phyloP scores from a whole-genome alignment of 1,140 invertebrate species.

The Apis florea region DNA sequence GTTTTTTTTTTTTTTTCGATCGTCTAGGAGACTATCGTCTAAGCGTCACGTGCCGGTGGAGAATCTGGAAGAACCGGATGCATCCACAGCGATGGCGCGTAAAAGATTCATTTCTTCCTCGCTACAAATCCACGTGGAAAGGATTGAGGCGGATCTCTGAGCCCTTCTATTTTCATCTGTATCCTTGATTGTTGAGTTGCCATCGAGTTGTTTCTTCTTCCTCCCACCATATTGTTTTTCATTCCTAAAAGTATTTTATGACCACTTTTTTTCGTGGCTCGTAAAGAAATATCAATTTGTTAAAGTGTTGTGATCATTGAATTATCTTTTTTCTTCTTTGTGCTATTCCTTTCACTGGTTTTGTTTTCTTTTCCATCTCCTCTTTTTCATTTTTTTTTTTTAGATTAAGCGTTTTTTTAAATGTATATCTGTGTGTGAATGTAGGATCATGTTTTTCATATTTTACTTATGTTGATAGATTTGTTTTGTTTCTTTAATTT shows the following conservation, averaged over 20 bases:
- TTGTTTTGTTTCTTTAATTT: not conserved
- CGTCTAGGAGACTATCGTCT: slow-evolving; percentile 42
- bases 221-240: not conserved
- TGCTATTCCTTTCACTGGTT: not conserved
- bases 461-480: not conserved
- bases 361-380: not conserved
- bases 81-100: slow-evolving; percentile 68
- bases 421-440: not conserved
- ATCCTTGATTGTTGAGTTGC: slow-evolving; percentile 3
- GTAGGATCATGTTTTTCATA: not conserved
- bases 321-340: not conserved
- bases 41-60: slow-evolving; percentile 35
- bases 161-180: slow-evolving; percentile 36
- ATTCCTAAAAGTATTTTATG: not conserved
- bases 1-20: slow-evolving; percentile 36
- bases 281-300: slow-evolving; percentile 23
- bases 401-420: not conserved
- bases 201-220: not conserved
- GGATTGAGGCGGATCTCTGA: not conserved
- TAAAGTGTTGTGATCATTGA: not conserved
- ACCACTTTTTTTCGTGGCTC: not conserved
- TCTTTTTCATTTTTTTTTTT: not conserved
- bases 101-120: slow-evolving; percentile 74
- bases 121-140: slow-evolving; percentile 45
- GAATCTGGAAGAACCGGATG: slow-evolving; percentile 68